phyloP scores from a whole-genome alignment of 2,888 invertebrate genomes.

The Epistrophe grossulariae region DNA sequence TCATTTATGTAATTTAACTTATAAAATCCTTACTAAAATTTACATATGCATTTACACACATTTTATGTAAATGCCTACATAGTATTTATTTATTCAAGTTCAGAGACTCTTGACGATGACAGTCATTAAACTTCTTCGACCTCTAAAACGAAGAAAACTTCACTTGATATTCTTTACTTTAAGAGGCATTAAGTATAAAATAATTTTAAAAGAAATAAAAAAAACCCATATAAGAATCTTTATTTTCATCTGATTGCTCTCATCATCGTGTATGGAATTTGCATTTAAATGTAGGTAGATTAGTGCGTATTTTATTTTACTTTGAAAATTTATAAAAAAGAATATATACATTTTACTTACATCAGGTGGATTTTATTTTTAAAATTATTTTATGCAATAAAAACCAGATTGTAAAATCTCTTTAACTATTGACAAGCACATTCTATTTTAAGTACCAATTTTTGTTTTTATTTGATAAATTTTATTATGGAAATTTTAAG shows the following conservation, averaged over 20 bases:
- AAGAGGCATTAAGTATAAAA: not conserved
- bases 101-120: not conserved
- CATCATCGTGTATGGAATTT: not conserved
- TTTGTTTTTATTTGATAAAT: not conserved
- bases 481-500: not conserved
- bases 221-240: not conserved
- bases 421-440: not conserved
- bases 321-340: not conserved
- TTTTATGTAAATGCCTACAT: no score
- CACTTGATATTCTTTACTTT: not conserved
- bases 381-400: not conserved
- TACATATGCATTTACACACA: not conserved
- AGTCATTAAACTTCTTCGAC: conserved; percentile 7
- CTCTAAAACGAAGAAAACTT: not conserved
- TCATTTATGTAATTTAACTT: conserved; percentile 2
- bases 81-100: not conserved
- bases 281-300: conserved; percentile 1
- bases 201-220: not conserved
- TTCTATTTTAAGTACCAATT: not conserved
- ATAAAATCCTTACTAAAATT: conserved; percentile 9
- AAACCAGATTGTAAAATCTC: not conserved
- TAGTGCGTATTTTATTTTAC: not conserved
- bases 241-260: conserved; percentile 11
- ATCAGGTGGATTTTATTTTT: not conserved
- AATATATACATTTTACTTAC: not conserved